phyloP scores from a whole-genome alignment of 2,113 vertebrate genomes.

The Ovibos moschatus region DNA sequence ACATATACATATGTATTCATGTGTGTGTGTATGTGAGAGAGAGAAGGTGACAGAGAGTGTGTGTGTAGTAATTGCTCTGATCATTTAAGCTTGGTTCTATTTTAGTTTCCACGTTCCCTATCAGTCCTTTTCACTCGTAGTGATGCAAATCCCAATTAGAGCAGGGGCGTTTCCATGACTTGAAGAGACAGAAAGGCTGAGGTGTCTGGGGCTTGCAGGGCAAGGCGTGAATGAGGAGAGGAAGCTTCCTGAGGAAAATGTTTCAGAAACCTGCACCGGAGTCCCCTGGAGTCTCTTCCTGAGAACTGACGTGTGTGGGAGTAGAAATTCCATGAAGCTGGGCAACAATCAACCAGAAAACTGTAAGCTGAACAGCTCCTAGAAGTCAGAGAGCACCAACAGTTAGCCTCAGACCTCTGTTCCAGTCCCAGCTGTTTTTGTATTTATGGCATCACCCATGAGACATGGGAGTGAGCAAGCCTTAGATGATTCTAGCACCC shows the following conservation, averaged over 20 bases:
- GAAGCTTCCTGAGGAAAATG: not conserved
- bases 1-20: not conserved
- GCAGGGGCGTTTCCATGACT: not conserved
- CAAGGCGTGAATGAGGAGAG: not conserved
- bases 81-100: not conserved
- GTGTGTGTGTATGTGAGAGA: not conserved
- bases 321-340: not conserved
- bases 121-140: not conserved
- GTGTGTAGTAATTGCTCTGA: not conserved
- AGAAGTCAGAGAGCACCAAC: not conserved
- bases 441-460: not conserved
- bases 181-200: not conserved
- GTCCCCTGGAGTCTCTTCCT: not conserved
- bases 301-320: not conserved
- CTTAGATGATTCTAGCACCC: not conserved
- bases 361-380: not conserved
- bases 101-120: not conserved
- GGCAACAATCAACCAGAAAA: not conserved
- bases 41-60: not conserved
- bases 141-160: not conserved
- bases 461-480: not conserved
- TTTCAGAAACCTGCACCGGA: not conserved
- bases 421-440: not conserved
- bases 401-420: not conserved
- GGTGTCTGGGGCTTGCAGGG: not conserved